These are phyloP conservation scores for Buteo buteo DNA, from an alignment of 2,113 vertebrate species.

Conservation along the genomic window DNA sequence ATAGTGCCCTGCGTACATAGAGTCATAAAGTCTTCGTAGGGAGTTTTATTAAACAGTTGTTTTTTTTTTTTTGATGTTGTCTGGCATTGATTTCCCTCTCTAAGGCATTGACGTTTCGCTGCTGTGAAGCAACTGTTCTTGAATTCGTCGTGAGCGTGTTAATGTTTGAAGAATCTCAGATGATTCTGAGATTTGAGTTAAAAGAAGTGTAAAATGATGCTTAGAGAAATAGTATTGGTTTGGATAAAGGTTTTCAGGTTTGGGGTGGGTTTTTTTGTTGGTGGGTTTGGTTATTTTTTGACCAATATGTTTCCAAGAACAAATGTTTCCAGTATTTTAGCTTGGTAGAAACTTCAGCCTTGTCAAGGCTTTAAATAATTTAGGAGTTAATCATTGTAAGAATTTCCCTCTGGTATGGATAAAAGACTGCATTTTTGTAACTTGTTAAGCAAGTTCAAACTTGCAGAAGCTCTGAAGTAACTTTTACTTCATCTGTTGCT, in stretches of 20 bases:
- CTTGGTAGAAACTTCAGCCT: not conserved
- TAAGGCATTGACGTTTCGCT: not conserved
- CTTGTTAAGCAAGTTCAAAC: not conserved
- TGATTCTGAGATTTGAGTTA: not conserved
- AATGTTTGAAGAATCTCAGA: not conserved
- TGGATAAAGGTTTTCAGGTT: not conserved
- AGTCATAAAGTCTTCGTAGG: not conserved
- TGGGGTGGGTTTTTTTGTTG: not conserved
- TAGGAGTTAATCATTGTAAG: not conserved
- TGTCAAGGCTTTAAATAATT: slow-evolving; percentile 10
- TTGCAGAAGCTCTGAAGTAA: not conserved
- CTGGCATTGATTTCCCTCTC: not conserved
- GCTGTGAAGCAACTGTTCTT: not conserved
- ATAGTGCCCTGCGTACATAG: not conserved
- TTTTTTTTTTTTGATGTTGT: not conserved
- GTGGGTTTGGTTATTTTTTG: not conserved
- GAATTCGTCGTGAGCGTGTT: not conserved
- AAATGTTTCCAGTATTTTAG: not conserved
- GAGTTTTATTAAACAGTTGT: not conserved
- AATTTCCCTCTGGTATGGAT: slow-evolving; percentile 3
- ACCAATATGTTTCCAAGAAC: not conserved
- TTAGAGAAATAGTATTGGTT: not conserved
- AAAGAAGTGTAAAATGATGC: not conserved
- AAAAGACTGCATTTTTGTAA: not conserved
- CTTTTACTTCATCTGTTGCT: not conserved